Evolutionary conservation across 2,113 vertebrate genomes (phyloP).

Genomic region (Erythrolamprus reginae): DNA sequence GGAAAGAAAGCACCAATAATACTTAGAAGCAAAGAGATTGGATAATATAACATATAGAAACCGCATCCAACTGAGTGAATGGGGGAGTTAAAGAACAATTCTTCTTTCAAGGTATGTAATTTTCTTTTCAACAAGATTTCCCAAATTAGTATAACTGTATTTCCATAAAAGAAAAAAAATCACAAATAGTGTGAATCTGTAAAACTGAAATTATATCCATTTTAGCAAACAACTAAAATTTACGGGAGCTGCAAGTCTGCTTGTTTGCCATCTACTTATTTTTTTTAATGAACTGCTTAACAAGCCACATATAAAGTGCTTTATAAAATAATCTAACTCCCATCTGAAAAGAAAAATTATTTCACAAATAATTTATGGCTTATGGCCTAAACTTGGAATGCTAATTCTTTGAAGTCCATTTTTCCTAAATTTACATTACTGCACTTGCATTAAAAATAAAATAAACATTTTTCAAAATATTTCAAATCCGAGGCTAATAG

Average conservation of each 20-base stretch:
- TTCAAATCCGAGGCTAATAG: not conserved
- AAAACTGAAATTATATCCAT: not conserved
- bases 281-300: not conserved
- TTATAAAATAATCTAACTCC: not conserved
- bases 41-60: not conserved
- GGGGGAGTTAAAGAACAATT: not conserved
- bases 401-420: not conserved
- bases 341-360: not conserved
- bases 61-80: not conserved
- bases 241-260: not conserved
- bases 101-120: not conserved
- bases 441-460: not conserved
- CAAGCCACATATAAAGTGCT: not conserved
- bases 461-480: not conserved
- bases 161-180: not conserved
- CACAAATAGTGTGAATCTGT: not conserved
- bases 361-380: not conserved
- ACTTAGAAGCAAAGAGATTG: not conserved
- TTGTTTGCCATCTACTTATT: not conserved
- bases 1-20: conserved; percentile 20
- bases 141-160: not conserved
- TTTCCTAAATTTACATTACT: not conserved
- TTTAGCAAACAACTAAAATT: not conserved
- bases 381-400: not conserved
- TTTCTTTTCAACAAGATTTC: not conserved